Evolutionary conservation across 2,797 vertebrate genomes (phyloP), one percentile per base, ranked within the genome.

Genomic region (Onychomys leucogaster): DNA sequence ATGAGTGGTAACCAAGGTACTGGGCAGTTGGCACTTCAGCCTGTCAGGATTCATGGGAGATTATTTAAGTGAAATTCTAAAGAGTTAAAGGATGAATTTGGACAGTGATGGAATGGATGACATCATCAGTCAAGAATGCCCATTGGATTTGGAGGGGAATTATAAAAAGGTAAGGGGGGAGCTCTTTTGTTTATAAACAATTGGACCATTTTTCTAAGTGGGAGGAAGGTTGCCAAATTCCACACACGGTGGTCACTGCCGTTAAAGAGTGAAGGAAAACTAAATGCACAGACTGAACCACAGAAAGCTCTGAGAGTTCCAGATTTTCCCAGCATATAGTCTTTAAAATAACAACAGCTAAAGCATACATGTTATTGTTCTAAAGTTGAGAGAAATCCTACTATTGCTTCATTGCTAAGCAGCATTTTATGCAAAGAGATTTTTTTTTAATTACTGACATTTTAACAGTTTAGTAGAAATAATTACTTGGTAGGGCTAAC

Each of bases 81-180:
- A 97, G 96, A 94, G 97, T 65, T 97, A 91, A 98, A 98, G 98
- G 96, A 98, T 99, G 99, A 99, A 99, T 98, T 97, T 97, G 98
- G 99, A 99, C 98, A 98, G 98, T 98, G 98, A 98, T 98, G 98
- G 98, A 98, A 98, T 98, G 98, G 98, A 99, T 98, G 99, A 99
- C 96, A 97, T 99, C 98, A 99, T 98, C 98, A 63, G 98, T 95
- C 99, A 99, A 98, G 98, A 98, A 76, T 99, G 98, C 91, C 89
- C 94, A 73, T 98, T 99, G 43, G 98, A 98, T 96, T 95, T 98
- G 92, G 98, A 98, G 96, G 99, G 99, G 77, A 98, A 98, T 99
- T 99, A 99, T 98, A 99, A 99, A 98, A 99, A 99, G 99, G 99
- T 99, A 99, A 99, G 99, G 92, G 97, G 61, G 98, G 97, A 77